Base-by-base conservation (phyloP, 2,888 invertebrate genomes). In the Aphidius colemani region DNA sequence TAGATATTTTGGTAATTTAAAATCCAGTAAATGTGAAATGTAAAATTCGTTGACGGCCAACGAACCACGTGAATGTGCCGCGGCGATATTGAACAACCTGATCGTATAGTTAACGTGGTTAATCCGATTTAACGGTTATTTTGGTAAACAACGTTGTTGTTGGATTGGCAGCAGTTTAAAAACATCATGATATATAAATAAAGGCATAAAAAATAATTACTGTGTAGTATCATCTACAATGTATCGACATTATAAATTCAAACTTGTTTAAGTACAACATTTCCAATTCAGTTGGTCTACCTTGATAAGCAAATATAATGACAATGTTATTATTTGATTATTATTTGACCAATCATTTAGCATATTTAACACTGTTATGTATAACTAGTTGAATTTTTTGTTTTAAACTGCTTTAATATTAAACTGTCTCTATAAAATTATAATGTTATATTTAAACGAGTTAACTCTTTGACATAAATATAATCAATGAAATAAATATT, bases 91-190 rank as follows among this genome's bases (percentile, higher is more conserved):
- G 45, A 45, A 9, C 56, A n/a, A 9, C 30, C 44, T 10, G 7
- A 7, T 43, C 45, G 45, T 57, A 13, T 48, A 48, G 11, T 30
- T 57, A 45, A 41, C 53, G 41, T 56, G 18, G 48, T 63, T 73
- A 72, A 73, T 73, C 72, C 68, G 64, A 64, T 74, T 73, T 73
- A 70, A 70, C 68, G 74, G 70, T 68, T 72, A 70, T 69, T 70
- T 69, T 72, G 67, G 64, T 67, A 67, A 71, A 70, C 72, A 71
- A 45, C 64, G 40, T 57, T 57, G 45, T 45, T 30, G 45, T 13
- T 51, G 46, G 46, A 40, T 43, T 39, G 48, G 49, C 13, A 10
- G 44, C 44, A 18, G 44, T 39, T 3, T 11, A 56, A 56, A 55
- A 13, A n/a, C 46, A 55, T 40, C 41, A 53, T 13, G 46, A 41